Evolutionary conservation across 2,113 vertebrate species (phyloP).

Genomic region (Telmatochromis sp.): DNA sequence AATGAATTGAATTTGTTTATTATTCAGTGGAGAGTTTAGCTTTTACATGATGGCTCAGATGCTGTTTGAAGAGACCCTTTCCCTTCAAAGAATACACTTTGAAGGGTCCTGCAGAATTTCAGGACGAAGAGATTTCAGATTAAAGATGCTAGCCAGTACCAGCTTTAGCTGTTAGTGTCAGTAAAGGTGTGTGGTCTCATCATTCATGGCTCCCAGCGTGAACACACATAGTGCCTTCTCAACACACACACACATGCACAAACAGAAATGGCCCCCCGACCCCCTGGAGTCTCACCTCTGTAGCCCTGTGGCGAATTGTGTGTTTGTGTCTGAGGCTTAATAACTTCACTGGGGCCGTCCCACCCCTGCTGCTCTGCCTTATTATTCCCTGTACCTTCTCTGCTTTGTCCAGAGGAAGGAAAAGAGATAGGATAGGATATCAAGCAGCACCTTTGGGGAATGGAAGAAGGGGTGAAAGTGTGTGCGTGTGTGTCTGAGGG

Average conservation of each 20-base stretch:
- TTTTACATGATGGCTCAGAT: neutral
- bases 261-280: constrained; percentile 16
- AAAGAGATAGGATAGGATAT: constrained; percentile 33
- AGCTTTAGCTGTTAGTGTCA: neutral
- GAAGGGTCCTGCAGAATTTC: neutral
- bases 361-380: constrained; percentile 54
- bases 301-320: constrained; percentile 29
- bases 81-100: neutral
- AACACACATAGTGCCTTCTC: constrained; percentile 2
- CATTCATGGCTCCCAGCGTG: neutral
- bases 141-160: neutral
- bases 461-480: neutral
- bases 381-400: constrained; percentile 41
- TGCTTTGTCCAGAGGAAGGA: constrained; percentile 38
- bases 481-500: neutral
- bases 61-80: neutral
- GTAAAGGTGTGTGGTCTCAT: constrained; percentile 35
- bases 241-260: neutral
- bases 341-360: constrained; percentile 39
- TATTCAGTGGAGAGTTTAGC: neutral
- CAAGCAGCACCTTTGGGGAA: constrained; percentile 17
- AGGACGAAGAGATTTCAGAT: neutral
- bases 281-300: constrained; percentile 40
- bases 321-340: constrained; percentile 57
- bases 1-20: constrained; percentile 19